Base-by-base conservation (phyloP, 92 coral and sea anemone genomes). In the Parazoanthus darwini region DNA sequence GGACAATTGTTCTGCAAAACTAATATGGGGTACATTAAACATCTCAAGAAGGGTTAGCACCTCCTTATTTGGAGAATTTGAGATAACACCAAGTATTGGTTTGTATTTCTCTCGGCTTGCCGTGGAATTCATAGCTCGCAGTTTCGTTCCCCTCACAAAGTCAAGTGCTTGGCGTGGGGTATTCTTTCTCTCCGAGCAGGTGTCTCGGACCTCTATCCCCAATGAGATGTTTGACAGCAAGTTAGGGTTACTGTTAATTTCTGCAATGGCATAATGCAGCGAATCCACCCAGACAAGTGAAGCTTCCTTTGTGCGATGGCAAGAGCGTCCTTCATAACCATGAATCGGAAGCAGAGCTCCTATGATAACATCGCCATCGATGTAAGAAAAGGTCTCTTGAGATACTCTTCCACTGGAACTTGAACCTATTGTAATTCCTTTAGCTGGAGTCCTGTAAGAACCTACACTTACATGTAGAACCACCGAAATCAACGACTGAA, bases 281-380 rank as follows among this genome's bases (percentile, higher is more conserved):
- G 96, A 94, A 38, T 86, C 88, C 38, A 90, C 72, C 98, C 96
- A 95, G 13, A 92, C 78, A 2, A 82, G 18, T 74, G 78, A 87
- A 37, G 3, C 82, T 74, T 65, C 91, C 84, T 18, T 80, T 85
- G 90, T 87, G n/a, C 36, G 54, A 46, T 14, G 86, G 85, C 85
- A 77, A 56, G 76, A 77, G 42, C 42, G 88, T 79, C 90, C 74
- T 51, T 87, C 86, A 9, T 78, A 88, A 36, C 81, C 89, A 75
- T 79, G 90, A 26, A 95, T 85, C 16, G 98, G 96, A 51, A 93
- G 79, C 10, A 95, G 90, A 0, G 91, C 98, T 23, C 98, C 98
- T 6, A 95, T 68, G 4, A 91, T 54, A 23, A 95, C 81, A 63
- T 91, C 93, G 37, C 91, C 89, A 63, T 80, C 89, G 54, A 56